A percentile compares a stretch with the other conserved stretches of the same genome.
phyloP scores from a whole-genome alignment of 1,140 invertebrate species.

The Bradysia coprophila region DNA sequence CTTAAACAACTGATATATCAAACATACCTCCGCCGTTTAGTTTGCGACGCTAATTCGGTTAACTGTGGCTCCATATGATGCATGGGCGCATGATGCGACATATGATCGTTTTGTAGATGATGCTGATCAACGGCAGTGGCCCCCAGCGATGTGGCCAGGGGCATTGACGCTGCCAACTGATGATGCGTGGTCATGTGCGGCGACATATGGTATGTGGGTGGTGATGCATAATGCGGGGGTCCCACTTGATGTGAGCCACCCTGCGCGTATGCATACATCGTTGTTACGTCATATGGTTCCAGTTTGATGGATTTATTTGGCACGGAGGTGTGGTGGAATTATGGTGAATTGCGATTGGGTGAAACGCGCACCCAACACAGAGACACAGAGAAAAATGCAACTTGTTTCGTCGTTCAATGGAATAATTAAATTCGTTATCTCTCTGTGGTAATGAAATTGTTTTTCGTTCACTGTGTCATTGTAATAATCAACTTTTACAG shows the following conservation, averaged over 20 bases:
- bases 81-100: not conserved
- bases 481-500: too few relatives aligned
- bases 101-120: conserved; percentile 8
- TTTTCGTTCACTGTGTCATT: too few relatives aligned
- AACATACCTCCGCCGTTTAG: not conserved
- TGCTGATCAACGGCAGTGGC: conserved; percentile 21
- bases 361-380: too few relatives aligned
- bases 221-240: conserved; percentile 31
- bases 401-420: too few relatives aligned
- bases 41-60: not conserved
- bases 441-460: too few relatives aligned
- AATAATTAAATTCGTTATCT: too few relatives aligned
- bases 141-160: conserved; percentile 25
- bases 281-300: conserved; percentile 1
- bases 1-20: too few relatives aligned
- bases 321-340: too few relatives aligned
- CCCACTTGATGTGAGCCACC: conserved; percentile 15
- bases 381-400: too few relatives aligned
- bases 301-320: conserved; percentile 1
- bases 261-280: conserved; percentile 29
- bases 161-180: not conserved
- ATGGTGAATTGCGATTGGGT: too few relatives aligned
- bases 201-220: conserved; percentile 19
- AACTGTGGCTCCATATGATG: not conserved
- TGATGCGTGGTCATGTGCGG: not conserved